Evolutionary conservation across 2,888 invertebrate genomes (phyloP).

Genomic region (Octonoba sinensis): DNA sequence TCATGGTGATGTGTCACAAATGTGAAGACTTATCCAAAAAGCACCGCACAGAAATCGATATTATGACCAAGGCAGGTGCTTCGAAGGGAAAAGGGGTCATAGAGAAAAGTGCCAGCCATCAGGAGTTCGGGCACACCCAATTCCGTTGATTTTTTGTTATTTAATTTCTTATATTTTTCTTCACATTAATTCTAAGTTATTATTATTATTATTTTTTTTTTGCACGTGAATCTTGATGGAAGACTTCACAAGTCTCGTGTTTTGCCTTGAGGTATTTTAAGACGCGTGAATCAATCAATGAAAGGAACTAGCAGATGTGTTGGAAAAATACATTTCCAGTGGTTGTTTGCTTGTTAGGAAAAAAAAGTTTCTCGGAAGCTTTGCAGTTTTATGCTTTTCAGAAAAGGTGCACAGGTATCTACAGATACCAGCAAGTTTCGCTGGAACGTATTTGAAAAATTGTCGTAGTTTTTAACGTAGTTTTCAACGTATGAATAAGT

Average conservation of each 20-base stretch:
- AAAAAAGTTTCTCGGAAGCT: too few relatives aligned
- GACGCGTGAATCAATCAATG: slow-evolving; percentile 15
- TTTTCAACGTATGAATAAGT: too few relatives aligned
- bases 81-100: slow-evolving; percentile 67
- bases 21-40: slow-evolving; percentile 36
- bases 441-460: too few relatives aligned
- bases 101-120: slow-evolving; percentile 68
- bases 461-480: too few relatives aligned
- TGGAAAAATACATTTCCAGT: background rate
- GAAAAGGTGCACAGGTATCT: too few relatives aligned
- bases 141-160: slow-evolving; percentile 36
- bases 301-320: background rate
- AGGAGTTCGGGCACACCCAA: slow-evolving; percentile 46
- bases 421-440: too few relatives aligned
- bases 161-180: slow-evolving; percentile 45
- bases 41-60: slow-evolving; percentile 38
- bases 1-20: slow-evolving; percentile 42
- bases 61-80: slow-evolving; percentile 49
- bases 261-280: slow-evolving; percentile 24
- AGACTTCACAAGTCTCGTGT: slow-evolving; percentile 26
- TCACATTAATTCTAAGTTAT: slow-evolving; percentile 31
- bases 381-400: too few relatives aligned
- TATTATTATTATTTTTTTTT: slow-evolving; percentile 17
- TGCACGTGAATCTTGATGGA: slow-evolving; percentile 22
- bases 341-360: background rate